Evolutionary conservation across 2,888 invertebrate genomes (phyloP).

Genomic region (Limnephilus lunatus): DNA sequence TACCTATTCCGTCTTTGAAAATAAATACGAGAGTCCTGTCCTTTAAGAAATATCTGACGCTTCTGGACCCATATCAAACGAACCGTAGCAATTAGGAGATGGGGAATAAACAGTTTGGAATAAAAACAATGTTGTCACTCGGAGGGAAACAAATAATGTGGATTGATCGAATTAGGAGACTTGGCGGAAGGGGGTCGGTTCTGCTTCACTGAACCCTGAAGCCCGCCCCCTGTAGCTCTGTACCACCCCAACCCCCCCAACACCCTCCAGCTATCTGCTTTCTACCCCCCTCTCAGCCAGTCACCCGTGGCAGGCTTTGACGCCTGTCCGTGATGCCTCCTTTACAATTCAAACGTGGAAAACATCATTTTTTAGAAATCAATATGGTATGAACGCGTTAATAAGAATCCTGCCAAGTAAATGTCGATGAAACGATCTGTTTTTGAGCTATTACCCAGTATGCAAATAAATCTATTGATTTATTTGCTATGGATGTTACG

Average conservation of each 20-base stretch:
- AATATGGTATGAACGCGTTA: neutral
- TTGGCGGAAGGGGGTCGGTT: slow-evolving; percentile 46
- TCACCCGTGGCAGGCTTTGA: slow-evolving; percentile 48
- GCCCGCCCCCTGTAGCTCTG: slow-evolving; percentile 6
- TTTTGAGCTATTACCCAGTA: neutral
- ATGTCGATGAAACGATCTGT: neutral
- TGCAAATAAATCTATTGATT: neutral
- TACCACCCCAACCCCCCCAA: neutral
- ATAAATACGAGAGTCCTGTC: slow-evolving; percentile 17
- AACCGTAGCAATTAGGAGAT: slow-evolving; percentile 46
- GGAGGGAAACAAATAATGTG: slow-evolving; percentile 65
- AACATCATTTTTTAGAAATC: slow-evolving; percentile 27
- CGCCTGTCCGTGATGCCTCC: slow-evolving; percentile 48
- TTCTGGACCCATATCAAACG: slow-evolving; percentile 50
- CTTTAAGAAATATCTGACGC: slow-evolving; percentile 31
- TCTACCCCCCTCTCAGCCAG: slow-evolving; percentile 12
- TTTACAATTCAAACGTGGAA: slow-evolving; percentile 15
- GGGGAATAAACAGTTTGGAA: slow-evolving; percentile 51
- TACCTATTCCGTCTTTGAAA: slow-evolving; percentile 1
- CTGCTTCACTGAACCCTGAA: slow-evolving; percentile 37
- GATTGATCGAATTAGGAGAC: slow-evolving; percentile 65
- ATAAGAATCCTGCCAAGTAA: neutral
- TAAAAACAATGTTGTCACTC: slow-evolving; percentile 63
- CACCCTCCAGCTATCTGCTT: neutral
- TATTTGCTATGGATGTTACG: neutral